These are phyloP conservation scores for Microtus richardsoni DNA, from an alignment of 2,113 vertebrate genomes.

Conservation along the genomic window DNA sequence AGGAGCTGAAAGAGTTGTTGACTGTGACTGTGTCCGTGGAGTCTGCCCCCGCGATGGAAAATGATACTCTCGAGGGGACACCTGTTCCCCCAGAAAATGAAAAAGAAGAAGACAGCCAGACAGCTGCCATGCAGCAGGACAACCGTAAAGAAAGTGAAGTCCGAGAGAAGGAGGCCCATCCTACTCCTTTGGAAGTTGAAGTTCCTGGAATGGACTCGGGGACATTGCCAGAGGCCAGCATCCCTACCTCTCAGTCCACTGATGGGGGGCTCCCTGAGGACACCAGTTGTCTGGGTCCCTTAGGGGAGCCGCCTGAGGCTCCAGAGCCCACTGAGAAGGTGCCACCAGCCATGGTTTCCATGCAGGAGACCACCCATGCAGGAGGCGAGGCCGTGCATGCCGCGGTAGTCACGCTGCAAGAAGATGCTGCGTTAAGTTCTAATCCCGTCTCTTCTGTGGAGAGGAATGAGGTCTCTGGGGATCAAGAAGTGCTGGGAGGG, in stretches of 20 bases:
- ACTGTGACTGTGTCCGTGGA: constrained; percentile 72
- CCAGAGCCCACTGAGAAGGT: neutral
- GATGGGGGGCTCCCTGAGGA: neutral
- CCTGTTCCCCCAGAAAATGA: constrained; percentile 64
- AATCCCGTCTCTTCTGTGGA: neutral
- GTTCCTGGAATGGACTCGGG: neutral
- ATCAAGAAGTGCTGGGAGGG: neutral
- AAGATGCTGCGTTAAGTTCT: neutral
- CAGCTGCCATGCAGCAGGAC: neutral
- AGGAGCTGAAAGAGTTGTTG: constrained; percentile 84
- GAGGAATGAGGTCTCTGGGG: neutral
- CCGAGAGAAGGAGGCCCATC: neutral
- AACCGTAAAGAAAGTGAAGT: neutral
- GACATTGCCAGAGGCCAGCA: neutral
- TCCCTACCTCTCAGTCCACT: neutral
- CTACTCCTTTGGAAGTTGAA: neutral
- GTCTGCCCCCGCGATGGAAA: neutral
- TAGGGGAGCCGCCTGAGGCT: neutral
- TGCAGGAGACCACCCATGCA: neutral
- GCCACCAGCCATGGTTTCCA: neutral
- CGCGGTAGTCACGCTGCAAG: neutral
- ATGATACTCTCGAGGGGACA: constrained; percentile 46
- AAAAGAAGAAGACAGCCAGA: neutral
- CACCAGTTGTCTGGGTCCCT: neutral
- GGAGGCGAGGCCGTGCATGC: neutral